A percentile compares a stretch with the other conserved stretches of the same genome.
Conservation (phyloP, 2,797 vertebrate genomes). For the Poeciliopsis turneri region DNA sequence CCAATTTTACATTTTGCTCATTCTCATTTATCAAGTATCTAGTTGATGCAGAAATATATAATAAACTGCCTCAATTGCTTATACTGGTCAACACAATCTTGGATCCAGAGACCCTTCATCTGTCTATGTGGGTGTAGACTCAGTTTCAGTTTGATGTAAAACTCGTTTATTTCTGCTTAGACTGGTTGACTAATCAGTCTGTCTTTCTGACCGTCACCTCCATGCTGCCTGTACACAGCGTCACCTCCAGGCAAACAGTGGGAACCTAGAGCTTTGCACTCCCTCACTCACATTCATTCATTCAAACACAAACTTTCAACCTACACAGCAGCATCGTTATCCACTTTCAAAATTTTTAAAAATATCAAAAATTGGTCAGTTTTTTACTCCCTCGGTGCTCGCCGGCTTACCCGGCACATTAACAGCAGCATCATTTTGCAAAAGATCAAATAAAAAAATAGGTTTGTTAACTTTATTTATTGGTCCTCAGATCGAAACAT, state of each 20-base stretch:
- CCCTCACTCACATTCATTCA: constrained; percentile 5
- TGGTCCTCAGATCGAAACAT: not conserved
- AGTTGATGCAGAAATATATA: not conserved
- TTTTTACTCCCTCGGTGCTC: not conserved
- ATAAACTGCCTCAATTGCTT: not conserved
- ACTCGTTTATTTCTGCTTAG: not conserved
- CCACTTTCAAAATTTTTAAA: not conserved
- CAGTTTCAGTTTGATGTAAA: not conserved
- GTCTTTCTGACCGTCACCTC: constrained; percentile 6
- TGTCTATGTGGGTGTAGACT: not conserved
- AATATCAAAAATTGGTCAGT: not conserved
- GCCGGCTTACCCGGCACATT: no score
- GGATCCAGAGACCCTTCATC: not conserved
- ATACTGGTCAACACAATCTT: no score
- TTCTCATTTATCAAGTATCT: not conserved
- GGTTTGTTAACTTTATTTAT: not conserved
- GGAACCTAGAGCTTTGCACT: constrained; percentile 55
- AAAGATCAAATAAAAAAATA: no score
- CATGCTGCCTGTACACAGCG: constrained; percentile 29
- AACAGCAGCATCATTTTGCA: not conserved
- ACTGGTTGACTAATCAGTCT: not conserved
- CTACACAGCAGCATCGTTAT: not conserved
- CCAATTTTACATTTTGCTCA: not conserved
- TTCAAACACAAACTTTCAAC: not conserved
- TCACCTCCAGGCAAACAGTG: constrained; percentile 80